phyloP scores from a whole-genome alignment of 2,113 vertebrate genomes.

The Pterocles burchelli region DNA sequence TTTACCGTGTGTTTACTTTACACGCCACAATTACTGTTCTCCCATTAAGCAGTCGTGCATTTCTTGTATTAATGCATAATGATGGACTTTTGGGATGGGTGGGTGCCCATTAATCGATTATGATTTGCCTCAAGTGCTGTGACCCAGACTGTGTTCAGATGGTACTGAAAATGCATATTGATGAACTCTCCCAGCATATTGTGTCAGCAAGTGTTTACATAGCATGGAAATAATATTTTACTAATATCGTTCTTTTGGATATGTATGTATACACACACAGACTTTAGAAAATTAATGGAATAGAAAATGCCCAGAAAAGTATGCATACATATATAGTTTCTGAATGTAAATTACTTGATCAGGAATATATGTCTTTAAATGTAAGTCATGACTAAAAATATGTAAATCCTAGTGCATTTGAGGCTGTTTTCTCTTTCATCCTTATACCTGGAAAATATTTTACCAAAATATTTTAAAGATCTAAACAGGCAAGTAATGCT shows the following conservation, averaged over 20 bases:
- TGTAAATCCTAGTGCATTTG: not conserved
- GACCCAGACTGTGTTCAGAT: not conserved
- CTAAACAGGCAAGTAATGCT: not conserved
- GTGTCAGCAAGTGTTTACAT: not conserved
- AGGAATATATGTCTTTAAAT: not conserved
- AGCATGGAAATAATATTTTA: not conserved
- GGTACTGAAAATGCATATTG: not conserved
- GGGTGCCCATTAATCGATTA: not conserved
- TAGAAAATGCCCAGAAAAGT: not conserved
- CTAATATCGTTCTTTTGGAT: not conserved
- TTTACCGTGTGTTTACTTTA: not conserved
- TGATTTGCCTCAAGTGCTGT: not conserved
- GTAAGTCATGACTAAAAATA: not conserved
- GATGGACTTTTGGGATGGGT: not conserved
- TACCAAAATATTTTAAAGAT: not conserved
- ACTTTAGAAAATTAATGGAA: not conserved
- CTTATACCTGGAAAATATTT: not conserved
- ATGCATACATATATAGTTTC: fast-evolving
- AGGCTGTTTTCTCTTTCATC: not conserved
- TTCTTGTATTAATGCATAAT: not conserved
- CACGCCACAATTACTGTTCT: not conserved
- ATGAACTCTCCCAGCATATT: not conserved
- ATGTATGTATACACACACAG: fast-evolving
- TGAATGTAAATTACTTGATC: not conserved
- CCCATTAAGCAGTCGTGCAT: not conserved